Conservation (phyloP, 2,888 invertebrate species). For the Agonum fuliginosum region DNA sequence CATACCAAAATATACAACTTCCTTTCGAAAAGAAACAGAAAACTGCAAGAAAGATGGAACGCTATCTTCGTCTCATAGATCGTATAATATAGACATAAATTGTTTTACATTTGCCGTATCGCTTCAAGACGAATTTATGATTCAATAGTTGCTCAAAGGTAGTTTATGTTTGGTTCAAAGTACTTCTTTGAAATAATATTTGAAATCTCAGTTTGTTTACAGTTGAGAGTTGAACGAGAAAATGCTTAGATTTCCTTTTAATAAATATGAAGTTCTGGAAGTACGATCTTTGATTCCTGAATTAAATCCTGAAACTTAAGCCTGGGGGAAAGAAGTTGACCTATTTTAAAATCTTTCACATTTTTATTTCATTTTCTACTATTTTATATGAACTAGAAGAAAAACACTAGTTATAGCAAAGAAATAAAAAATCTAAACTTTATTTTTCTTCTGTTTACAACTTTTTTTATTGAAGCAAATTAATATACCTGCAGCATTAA, state of each 20-base stretch:
- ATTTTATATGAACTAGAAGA: background rate
- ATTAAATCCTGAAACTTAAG: conserved; percentile 43
- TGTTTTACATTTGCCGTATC: conserved; percentile 11
- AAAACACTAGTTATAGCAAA: too few relatives aligned
- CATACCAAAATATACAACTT: conserved; percentile 2
- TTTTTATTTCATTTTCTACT: background rate
- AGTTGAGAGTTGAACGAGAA: conserved; percentile 9
- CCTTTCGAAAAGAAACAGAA: background rate
- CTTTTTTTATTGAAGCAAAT: too few relatives aligned
- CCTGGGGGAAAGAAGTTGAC: conserved; percentile 7
- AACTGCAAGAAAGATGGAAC: conserved; percentile 3
- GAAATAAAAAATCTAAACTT: too few relatives aligned
- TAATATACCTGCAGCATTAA: too few relatives aligned
- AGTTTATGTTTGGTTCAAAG: conserved; percentile 13
- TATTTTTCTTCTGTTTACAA: too few relatives aligned
- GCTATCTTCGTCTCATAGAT: background rate
- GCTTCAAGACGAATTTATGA: conserved; percentile 3
- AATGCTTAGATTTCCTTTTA: conserved; percentile 19
- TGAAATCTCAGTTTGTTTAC: conserved; percentile 22
- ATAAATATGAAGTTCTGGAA: conserved; percentile 34
- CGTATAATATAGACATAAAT: conserved; percentile 16
- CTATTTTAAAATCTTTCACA: background rate
- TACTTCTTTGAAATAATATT: background rate
- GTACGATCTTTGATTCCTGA: conserved; percentile 11
- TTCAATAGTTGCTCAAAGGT: conserved; percentile 5